These are phyloP conservation scores for Lordiphosa mommai DNA, from an alignment of 1,140 invertebrate genomes.

Conservation along the genomic window DNA sequence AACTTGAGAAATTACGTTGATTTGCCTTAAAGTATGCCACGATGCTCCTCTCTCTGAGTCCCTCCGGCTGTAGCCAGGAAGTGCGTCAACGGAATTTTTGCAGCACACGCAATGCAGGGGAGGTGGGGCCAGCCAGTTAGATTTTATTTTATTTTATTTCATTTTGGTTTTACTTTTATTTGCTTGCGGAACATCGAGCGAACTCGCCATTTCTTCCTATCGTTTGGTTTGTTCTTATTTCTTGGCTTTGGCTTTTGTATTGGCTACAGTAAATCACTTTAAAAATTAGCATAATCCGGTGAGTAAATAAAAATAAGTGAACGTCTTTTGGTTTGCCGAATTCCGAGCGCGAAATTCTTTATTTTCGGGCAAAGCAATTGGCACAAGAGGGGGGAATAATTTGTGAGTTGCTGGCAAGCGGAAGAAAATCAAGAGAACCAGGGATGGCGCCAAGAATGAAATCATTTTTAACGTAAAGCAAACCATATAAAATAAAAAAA, in stretches of 20 bases:
- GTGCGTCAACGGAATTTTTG: slow-evolving; percentile 67
- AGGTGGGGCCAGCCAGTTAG: slow-evolving; percentile 41
- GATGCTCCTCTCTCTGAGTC: slow-evolving; percentile 18
- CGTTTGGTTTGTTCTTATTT: slow-evolving; percentile 12
- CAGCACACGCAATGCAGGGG: slow-evolving; percentile 54
- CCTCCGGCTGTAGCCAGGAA: slow-evolving; percentile 18
- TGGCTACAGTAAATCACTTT: slow-evolving; percentile 75
- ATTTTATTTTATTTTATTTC: slow-evolving; percentile 64
- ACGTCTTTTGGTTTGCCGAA: slow-evolving; percentile 46
- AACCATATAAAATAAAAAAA: too few relatives aligned
- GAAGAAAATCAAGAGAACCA: not conserved
- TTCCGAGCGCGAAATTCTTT: slow-evolving; percentile 24
- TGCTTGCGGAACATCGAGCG: slow-evolving; percentile 3
- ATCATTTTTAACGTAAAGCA: not conserved
- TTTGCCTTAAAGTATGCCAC: slow-evolving; percentile 49
- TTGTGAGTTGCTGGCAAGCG: not conserved
- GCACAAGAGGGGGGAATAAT: not conserved
- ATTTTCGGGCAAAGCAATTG: slow-evolving; percentile 12
- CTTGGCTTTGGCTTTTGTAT: slow-evolving; percentile 41
- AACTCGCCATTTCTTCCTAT: slow-evolving; percentile 22
- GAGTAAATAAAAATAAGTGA: slow-evolving; percentile 77
- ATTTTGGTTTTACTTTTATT: slow-evolving; percentile 65
- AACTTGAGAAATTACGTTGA: slow-evolving; percentile 73
- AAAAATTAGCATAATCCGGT: slow-evolving; percentile 77
- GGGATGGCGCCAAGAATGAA: not conserved